These are phyloP conservation scores for Pygathrix nemaeus DNA, from an alignment of 2,113 vertebrate species.

Conservation along the genomic window DNA sequence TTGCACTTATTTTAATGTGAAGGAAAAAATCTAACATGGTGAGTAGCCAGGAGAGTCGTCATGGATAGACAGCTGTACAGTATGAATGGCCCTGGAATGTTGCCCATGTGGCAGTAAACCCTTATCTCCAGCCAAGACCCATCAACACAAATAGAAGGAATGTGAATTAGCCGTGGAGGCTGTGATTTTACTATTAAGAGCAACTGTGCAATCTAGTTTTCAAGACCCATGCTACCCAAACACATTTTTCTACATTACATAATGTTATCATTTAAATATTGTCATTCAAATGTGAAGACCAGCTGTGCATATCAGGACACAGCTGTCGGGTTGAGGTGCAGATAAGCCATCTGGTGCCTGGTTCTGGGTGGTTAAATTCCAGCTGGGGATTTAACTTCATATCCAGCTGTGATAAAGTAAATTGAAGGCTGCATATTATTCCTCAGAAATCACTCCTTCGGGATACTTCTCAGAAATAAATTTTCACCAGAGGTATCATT, in stretches of 20 bases:
- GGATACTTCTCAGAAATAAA: constrained; percentile 64
- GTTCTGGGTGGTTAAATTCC: constrained; percentile 80
- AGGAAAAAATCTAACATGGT: constrained; percentile 59
- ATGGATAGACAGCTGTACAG: constrained; percentile 50
- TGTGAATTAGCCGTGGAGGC: constrained; percentile 41
- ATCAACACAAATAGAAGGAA: constrained; percentile 67
- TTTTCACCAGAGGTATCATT: constrained; percentile 77
- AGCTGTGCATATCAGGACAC: constrained; percentile 78
- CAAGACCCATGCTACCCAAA: constrained; percentile 57
- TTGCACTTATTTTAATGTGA: constrained; percentile 71
- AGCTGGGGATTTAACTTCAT: constrained; percentile 78
- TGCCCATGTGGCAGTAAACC: constrained; percentile 56
- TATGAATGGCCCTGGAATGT: constrained; percentile 60
- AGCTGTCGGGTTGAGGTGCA: constrained; percentile 70
- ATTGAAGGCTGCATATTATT: constrained; percentile 79
- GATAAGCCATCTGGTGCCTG: constrained; percentile 78
- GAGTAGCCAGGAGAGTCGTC: constrained; percentile 69
- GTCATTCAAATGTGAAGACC: constrained; percentile 75
- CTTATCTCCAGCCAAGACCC: constrained; percentile 69
- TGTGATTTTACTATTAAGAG: constrained; percentile 61
- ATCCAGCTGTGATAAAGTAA: constrained; percentile 80
- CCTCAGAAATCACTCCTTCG: constrained; percentile 69
- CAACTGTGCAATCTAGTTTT: constrained; percentile 61
- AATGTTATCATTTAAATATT: constrained; percentile 78
- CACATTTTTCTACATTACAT: constrained; percentile 76